Base-by-base conservation (phyloP, 2,113 vertebrate genomes). In the Oenanthe melanoleuca region DNA sequence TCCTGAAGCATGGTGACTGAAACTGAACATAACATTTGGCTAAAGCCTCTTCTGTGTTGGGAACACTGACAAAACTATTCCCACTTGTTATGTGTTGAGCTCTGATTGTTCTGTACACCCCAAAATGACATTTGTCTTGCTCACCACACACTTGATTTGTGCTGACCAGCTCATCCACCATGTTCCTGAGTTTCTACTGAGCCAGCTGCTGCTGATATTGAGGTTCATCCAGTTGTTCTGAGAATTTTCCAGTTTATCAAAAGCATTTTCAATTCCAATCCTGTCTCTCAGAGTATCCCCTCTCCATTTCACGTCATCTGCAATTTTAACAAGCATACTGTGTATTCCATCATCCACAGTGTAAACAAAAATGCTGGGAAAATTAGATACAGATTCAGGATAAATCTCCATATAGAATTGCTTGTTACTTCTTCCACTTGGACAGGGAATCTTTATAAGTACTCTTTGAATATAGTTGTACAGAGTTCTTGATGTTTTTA, bases 181-280 rank as follows among this genome's bases (percentile, higher is more conserved):
- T 52, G 18, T 81, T 81, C 29, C 65, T 1, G 4, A 71, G 34
- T 91, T 91, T 86, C 65, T 80, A 55, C 11, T 33, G 34, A 86
- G 16, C n/a, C 83, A 92, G 77, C 72, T 94, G 77, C 78, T 89
- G 73, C 80, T 92, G n/a, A 31, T 60, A 44, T 0, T 60, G 37
- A 81, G 63, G 44, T 74, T 87, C 65, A 71, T 81, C 49, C 93
- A 95, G 78, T 53, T 87, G 57, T 81, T 94, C 57, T 87, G 56
- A 87, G 80, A 91, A 78, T 86, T 84, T 78, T 84, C 33, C 44
- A 20, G 5, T 86, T 92, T 67, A 67, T 87, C 73, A 81, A 55
- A 7, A 84, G 1, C n/a, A 33, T 79, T 84, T 93, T 85, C n/a
- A 72, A 45, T 72, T 79, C 53, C 57, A 87, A 2, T 49, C 15